phyloP scores from a whole-genome alignment of 2,797 vertebrate genomes.

The Lepilemur ruficaudatus region DNA sequence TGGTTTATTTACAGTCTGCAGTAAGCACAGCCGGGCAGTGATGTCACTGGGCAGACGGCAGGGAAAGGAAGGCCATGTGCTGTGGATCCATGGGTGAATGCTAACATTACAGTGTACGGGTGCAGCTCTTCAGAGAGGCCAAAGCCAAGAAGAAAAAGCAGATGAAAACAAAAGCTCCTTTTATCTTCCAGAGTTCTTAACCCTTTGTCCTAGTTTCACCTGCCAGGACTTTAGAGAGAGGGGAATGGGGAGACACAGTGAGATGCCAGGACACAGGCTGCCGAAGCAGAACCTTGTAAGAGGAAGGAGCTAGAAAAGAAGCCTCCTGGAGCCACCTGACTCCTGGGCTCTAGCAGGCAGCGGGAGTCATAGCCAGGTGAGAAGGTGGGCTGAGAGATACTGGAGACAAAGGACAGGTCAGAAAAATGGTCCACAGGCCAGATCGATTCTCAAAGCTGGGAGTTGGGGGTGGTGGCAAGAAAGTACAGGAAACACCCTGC shows the following conservation, averaged over 20 bases:
- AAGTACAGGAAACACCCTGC: not conserved
- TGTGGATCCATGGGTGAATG: not conserved
- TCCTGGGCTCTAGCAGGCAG: not conserved
- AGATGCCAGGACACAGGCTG: not conserved
- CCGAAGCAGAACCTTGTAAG: not conserved
- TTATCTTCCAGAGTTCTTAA: not conserved
- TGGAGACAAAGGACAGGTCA: not conserved
- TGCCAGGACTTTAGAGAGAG: not conserved
- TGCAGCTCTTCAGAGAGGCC: conserved; percentile 12
- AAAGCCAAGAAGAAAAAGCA: not conserved
- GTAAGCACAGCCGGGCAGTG: not conserved
- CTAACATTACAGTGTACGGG: not conserved
- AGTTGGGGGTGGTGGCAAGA: rapidly evolving
- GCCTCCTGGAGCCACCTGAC: not conserved
- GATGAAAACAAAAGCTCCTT: conserved; percentile 48
- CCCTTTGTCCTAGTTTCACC: not conserved
- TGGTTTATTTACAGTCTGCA: conserved; percentile 68
- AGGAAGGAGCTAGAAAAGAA: not conserved
- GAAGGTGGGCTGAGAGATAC: not conserved
- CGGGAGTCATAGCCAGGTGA: not conserved
- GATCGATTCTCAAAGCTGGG: not conserved
- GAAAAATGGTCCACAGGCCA: not conserved
- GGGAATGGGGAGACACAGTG: not conserved
- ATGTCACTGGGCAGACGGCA: conserved; percentile 53
- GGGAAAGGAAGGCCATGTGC: conserved; percentile 31